A percentile compares a stretch with the other conserved stretches of the same genome.
These are phyloP conservation scores for Helicoverpa armigera DNA, from an alignment of 1,140 invertebrate genomes.

Conservation along the genomic window DNA sequence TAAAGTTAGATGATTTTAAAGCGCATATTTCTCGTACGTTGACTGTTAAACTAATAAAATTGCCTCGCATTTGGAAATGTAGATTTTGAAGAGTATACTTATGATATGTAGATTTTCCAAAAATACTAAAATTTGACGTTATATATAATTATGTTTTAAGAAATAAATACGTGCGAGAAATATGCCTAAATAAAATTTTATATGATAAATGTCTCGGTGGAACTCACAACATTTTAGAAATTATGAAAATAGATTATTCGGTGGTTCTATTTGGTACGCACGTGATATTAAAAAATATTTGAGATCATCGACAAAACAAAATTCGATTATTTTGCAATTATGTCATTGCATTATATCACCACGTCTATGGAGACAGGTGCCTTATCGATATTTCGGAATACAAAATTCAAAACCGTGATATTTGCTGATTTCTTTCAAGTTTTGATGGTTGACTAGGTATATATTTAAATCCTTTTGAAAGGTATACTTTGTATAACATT, in stretches of 20 bases:
- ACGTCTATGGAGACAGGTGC: slow-evolving; percentile 52
- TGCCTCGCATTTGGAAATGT: slow-evolving; percentile 86
- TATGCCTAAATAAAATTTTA: slow-evolving; percentile 58
- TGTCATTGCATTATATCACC: slow-evolving; percentile 43
- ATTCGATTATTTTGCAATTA: slow-evolving; percentile 24
- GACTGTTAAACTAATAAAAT: slow-evolving; percentile 82
- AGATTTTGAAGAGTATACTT: slow-evolving; percentile 84
- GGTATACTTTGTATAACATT: slow-evolving; percentile 42
- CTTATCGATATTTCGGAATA: slow-evolving; percentile 49
- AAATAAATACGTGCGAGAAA: slow-evolving; percentile 49
- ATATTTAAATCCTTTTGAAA: slow-evolving; percentile 42
- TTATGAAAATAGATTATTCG: slow-evolving; percentile 18
- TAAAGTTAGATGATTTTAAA: slow-evolving; percentile 56
- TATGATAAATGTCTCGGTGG: slow-evolving; percentile 6
- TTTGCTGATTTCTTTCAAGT: slow-evolving; percentile 23
- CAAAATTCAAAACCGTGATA: slow-evolving; percentile 38
- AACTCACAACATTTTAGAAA: slow-evolving; percentile 23
- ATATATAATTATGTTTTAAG: slow-evolving; percentile 79
- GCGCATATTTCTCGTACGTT: slow-evolving; percentile 74
- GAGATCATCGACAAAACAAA: slow-evolving; percentile 25
- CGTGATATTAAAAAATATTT: slow-evolving; percentile 21
- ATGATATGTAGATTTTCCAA: slow-evolving; percentile 76
- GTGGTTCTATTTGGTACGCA: slow-evolving; percentile 11
- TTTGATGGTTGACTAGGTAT: slow-evolving; percentile 41
- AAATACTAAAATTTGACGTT: slow-evolving; percentile 76